Percentiles rank a stretch among this genome's conserved stretches.
Conservation (phyloP, 2,888 invertebrate genomes). For the Aelia acuminata region DNA sequence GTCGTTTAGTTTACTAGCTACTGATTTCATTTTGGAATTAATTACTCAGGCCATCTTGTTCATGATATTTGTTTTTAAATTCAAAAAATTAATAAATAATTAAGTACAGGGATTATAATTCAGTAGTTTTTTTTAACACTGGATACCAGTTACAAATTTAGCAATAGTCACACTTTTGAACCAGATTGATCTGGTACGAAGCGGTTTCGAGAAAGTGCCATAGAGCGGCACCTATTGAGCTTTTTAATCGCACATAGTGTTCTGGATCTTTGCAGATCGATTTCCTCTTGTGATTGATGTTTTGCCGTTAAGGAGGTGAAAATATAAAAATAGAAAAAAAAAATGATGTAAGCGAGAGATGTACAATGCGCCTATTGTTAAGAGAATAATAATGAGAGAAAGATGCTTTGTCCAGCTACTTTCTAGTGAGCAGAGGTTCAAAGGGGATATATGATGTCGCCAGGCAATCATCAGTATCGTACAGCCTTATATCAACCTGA, state of each 20-base stretch:
- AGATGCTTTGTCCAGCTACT: conserved; percentile 29
- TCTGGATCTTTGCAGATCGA: background rate
- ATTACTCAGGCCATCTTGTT: too few relatives aligned
- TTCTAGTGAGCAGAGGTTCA: conserved; percentile 3
- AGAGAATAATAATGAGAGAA: conserved; percentile 48
- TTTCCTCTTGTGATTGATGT: conserved; percentile 35
- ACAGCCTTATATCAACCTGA: background rate
- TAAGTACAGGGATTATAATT: too few relatives aligned
- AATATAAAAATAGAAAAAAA: conserved; percentile 48
- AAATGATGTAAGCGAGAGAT: conserved; percentile 47
- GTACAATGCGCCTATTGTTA: conserved; percentile 54
- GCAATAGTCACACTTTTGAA: too few relatives aligned
- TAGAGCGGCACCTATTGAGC: background rate
- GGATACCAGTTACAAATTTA: too few relatives aligned
- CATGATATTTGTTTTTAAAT: too few relatives aligned
- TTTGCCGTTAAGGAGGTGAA: conserved; percentile 47
- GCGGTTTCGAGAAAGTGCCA: background rate
- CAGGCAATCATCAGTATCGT: background rate
- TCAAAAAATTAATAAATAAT: too few relatives aligned
- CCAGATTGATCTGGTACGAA: too few relatives aligned
- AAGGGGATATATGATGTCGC: background rate
- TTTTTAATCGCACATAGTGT: background rate
- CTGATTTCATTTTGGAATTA: too few relatives aligned
- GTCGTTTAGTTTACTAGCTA: too few relatives aligned
- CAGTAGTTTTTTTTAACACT: too few relatives aligned